Evolutionary conservation across 1,140 invertebrate species (phyloP).

Genomic region (Neuroterus valhalla): DNA sequence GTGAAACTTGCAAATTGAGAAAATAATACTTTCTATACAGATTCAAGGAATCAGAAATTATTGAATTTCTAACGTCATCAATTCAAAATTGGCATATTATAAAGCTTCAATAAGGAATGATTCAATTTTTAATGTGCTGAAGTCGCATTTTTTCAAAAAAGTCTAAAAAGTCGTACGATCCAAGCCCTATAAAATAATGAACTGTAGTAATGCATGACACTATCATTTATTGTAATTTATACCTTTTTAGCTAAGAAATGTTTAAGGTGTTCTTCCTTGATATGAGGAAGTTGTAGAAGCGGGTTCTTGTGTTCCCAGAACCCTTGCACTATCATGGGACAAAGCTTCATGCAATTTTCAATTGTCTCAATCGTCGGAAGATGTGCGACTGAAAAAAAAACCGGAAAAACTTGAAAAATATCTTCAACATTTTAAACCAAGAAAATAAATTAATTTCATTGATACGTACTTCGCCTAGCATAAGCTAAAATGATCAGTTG

Average conservation of each 20-base stretch:
- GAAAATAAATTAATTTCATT: slow-evolving; percentile 32
- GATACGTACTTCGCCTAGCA: slow-evolving; percentile 86
- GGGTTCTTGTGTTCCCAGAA: slow-evolving; percentile 96
- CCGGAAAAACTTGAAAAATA: slow-evolving; percentile 51
- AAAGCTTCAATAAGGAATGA: no score
- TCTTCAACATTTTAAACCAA: slow-evolving; percentile 29
- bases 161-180: no score
- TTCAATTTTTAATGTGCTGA: no score
- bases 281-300: slow-evolving; percentile 95
- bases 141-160: no score
- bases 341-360: slow-evolving; percentile 98
- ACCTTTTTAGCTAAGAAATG: slow-evolving; percentile 92
- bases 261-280: slow-evolving; percentile 95
- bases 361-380: slow-evolving; percentile 95
- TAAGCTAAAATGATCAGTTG: slow-evolving; percentile 95
- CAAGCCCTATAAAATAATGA: no score
- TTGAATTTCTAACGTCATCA: no score
- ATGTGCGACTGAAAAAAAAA: slow-evolving; percentile 82
- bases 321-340: slow-evolving; percentile 97
- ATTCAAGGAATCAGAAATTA: no score
- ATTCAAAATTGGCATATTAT: no score
- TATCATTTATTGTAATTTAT: slow-evolving; percentile 15
- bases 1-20: no score
- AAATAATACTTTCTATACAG: no score
- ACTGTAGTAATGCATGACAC: no score